phyloP scores from a whole-genome alignment of 2,888 invertebrate species.

The Agonopterix arenella region DNA sequence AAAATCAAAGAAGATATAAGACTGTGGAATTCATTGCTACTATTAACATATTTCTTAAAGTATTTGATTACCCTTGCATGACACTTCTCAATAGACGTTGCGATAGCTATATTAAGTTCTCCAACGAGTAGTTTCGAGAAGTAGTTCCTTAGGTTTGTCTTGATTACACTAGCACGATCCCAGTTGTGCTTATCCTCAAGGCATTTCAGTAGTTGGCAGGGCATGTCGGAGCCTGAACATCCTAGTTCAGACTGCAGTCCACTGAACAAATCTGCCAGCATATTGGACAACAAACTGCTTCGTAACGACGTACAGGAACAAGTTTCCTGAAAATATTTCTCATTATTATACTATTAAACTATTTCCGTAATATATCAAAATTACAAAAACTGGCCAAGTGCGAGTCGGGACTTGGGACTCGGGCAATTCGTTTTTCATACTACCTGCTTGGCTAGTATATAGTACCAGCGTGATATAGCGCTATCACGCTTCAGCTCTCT shows the following conservation, averaged over 20 bases:
- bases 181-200: slow-evolving; percentile 62
- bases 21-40: too few relatives aligned
- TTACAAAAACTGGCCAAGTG: too few relatives aligned
- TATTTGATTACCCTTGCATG: slow-evolving; percentile 48
- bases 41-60: not conserved
- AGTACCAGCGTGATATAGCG: too few relatives aligned
- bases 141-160: slow-evolving; percentile 44
- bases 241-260: slow-evolving; percentile 53
- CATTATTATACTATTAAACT: not conserved
- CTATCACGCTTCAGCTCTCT: too few relatives aligned
- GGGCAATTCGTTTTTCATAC: too few relatives aligned
- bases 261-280: slow-evolving; percentile 49
- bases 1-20: too few relatives aligned
- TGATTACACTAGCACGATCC: slow-evolving; percentile 47
- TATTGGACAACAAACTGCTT: slow-evolving; percentile 42
- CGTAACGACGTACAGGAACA: slow-evolving; percentile 62
- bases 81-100: slow-evolving; percentile 59
- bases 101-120: slow-evolving; percentile 63
- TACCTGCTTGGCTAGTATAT: too few relatives aligned
- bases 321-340: slow-evolving; percentile 34
- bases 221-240: slow-evolving; percentile 37
- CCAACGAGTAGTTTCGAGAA: slow-evolving; percentile 48
- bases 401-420: too few relatives aligned
- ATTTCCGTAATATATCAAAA: too few relatives aligned
- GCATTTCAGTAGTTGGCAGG: slow-evolving; percentile 60